Conservation (phyloP, 2,888 invertebrate species). For the Cylloceria caligata region DNA sequence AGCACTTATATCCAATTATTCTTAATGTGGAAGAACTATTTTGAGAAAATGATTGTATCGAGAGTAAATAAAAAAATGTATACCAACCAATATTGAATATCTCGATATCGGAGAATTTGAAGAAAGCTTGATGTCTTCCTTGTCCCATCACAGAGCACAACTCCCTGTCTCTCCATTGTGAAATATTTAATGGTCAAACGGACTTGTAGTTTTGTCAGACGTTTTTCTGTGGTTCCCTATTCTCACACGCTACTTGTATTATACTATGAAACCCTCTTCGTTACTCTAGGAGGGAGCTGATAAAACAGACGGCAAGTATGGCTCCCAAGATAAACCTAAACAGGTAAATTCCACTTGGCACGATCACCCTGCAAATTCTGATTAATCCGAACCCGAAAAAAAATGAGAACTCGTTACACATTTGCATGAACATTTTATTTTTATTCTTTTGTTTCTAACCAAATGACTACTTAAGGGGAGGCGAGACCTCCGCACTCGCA, state of each 20-base stretch:
- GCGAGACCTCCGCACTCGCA: too few species aligned
- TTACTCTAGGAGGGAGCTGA: constrained; percentile 92
- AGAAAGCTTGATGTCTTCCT: constrained; percentile 16
- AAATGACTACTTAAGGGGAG: too few species aligned
- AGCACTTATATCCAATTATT: too few species aligned
- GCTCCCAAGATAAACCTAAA: constrained; percentile 96
- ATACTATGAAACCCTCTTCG: constrained; percentile 70
- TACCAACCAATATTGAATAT: background rate
- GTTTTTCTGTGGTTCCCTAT: constrained; percentile 45
- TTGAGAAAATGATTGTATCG: too few species aligned
- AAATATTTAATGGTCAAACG: constrained; percentile 31
- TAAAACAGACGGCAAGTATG: constrained; percentile 95
- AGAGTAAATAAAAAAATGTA: background rate
- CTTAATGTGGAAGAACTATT: too few species aligned
- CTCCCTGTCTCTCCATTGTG: constrained; percentile 22
- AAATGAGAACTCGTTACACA: background rate
- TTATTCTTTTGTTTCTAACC: too few species aligned
- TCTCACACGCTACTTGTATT: constrained; percentile 53
- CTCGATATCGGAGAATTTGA: background rate
- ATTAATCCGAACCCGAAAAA: background rate
- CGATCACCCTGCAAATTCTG: constrained; percentile 67
- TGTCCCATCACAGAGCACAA: constrained; percentile 20
- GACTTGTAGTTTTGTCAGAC: background rate
- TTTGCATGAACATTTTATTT: constrained; percentile 54
- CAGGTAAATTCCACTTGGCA: constrained; percentile 86